These are phyloP conservation scores for Drosophila testacea DNA, from an alignment of 2,888 invertebrate genomes.

Conservation along the genomic window DNA sequence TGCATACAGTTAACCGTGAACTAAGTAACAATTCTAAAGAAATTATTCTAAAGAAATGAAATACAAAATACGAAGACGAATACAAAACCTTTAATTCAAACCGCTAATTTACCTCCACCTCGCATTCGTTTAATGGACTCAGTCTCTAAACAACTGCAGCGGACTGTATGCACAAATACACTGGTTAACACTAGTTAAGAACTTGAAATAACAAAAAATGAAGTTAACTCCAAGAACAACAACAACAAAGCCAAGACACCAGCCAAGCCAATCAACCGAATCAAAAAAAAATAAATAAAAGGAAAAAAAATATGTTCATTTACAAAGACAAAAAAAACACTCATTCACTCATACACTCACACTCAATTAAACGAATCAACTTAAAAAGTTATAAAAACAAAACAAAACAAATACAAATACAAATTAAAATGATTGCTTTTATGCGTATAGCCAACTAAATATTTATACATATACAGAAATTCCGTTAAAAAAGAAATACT, in stretches of 20 bases:
- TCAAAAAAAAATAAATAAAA: neutral
- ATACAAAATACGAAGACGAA: neutral
- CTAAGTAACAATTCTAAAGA: slow-evolving; percentile 5
- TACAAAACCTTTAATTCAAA: slow-evolving; percentile 18
- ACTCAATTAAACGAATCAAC: slow-evolving; percentile 72
- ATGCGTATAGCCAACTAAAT: slow-evolving; percentile 44
- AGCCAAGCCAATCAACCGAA: slow-evolving; percentile 19
- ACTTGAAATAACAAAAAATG: neutral
- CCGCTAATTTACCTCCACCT: slow-evolving; percentile 62
- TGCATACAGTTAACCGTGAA: slow-evolving; percentile 5
- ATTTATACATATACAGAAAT: slow-evolving; percentile 33
- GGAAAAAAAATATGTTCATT: neutral
- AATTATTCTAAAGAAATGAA: slow-evolving; percentile 16
- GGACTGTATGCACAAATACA: slow-evolving; percentile 40
- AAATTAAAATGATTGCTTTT: slow-evolving; percentile 21
- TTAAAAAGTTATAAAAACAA: slow-evolving; percentile 67
- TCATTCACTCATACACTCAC: slow-evolving; percentile 20
- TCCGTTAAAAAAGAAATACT: slow-evolving; percentile 40
- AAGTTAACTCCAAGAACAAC: slow-evolving; percentile 2
- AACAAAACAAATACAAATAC: slow-evolving; percentile 16
- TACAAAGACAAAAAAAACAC: neutral
- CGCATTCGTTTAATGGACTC: slow-evolving; percentile 29
- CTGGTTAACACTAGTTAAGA: slow-evolving; percentile 13
- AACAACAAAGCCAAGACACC: slow-evolving; percentile 21
- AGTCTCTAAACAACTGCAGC: slow-evolving; percentile 2